Conservation (phyloP, 1,140 invertebrate species). For the Gonatopus flavifemur region DNA sequence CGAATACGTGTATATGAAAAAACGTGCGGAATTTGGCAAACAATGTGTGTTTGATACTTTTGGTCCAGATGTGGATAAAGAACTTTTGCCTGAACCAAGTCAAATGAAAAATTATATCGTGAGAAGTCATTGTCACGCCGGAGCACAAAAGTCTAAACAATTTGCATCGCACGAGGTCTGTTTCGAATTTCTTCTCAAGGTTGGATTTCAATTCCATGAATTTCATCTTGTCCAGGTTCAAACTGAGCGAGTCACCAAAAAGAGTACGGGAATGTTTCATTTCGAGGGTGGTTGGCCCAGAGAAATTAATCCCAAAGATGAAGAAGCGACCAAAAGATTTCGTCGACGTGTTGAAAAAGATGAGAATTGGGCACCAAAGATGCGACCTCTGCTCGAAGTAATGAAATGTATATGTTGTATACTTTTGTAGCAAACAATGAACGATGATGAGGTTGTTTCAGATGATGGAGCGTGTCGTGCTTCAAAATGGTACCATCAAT, state of each 20-base stretch:
- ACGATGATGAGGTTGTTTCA: slow-evolving; percentile 41
- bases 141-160: slow-evolving; percentile 63
- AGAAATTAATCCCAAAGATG: slow-evolving; percentile 86
- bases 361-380: slow-evolving; percentile 82
- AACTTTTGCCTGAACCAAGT: slow-evolving; percentile 69
- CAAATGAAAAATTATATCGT: slow-evolving; percentile 70
- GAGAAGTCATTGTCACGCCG: slow-evolving; percentile 64
- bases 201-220: slow-evolving; percentile 10
- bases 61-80: slow-evolving; percentile 69
- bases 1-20: slow-evolving; percentile 67
- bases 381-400: slow-evolving; percentile 68
- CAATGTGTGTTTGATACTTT: slow-evolving; percentile 74
- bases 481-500: slow-evolving; percentile 88
- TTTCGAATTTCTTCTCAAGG: slow-evolving; percentile 6
- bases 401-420: no score
- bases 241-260: slow-evolving; percentile 72
- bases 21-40: slow-evolving; percentile 70
- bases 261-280: slow-evolving; percentile 80
- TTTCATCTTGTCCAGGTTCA: slow-evolving; percentile 55
- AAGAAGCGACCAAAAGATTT: slow-evolving; percentile 82
- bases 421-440: no score
- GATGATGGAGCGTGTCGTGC: slow-evolving; percentile 81
- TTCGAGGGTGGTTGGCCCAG: slow-evolving; percentile 97
- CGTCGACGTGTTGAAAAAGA: slow-evolving; percentile 93
- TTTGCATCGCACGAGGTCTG: slow-evolving; percentile 67